These are phyloP conservation scores for Chinchilla lanigera DNA, from an alignment of 2,113 vertebrate genomes.

Conservation along the genomic window DNA sequence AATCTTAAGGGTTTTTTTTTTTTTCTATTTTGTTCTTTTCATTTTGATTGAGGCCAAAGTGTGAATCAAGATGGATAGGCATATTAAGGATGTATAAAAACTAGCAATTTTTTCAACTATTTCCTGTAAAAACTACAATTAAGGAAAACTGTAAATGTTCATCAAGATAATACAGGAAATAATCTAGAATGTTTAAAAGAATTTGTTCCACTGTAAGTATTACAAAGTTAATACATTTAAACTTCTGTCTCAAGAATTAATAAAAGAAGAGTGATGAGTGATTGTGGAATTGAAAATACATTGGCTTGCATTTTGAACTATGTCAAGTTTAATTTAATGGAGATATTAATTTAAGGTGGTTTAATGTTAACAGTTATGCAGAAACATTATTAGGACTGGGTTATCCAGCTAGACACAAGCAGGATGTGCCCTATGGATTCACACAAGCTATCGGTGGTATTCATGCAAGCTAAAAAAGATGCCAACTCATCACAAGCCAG, in stretches of 20 bases:
- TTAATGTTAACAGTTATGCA: conserved; percentile 64
- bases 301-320: conserved; percentile 72
- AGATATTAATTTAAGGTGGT: conserved; percentile 78
- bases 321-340: conserved; percentile 79
- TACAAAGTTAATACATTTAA: conserved; percentile 81
- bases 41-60: neutral
- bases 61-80: conserved; percentile 52
- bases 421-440: neutral
- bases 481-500: neutral
- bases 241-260: conserved; percentile 76
- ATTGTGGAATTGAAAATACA: conserved; percentile 75
- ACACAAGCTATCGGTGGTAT: neutral
- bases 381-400: conserved; percentile 50
- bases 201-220: conserved; percentile 76
- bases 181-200: conserved; percentile 64
- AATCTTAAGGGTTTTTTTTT: neutral
- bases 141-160: conserved; percentile 56
- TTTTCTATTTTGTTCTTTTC: neutral
- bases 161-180: conserved; percentile 66
- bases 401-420: neutral
- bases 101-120: neutral
- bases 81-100: conserved; percentile 26
- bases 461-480: neutral
- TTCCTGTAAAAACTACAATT: neutral
- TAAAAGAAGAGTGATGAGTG: conserved; percentile 73